Base-by-base conservation (phyloP, 2,888 invertebrate species). In the Eristalinus aeneus region DNA sequence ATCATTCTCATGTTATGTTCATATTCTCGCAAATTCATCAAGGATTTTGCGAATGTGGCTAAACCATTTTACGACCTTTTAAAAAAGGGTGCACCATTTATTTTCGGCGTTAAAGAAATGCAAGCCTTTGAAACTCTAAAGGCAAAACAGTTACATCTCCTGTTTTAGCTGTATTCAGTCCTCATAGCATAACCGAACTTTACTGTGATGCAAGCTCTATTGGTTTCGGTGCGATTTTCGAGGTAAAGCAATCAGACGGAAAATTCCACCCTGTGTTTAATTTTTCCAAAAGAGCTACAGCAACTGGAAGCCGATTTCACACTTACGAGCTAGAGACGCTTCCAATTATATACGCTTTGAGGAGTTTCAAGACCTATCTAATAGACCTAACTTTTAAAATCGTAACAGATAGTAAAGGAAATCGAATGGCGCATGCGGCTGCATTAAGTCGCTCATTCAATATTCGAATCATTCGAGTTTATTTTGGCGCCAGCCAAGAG, bases 111-210 rank as follows among this genome's bases (percentile, higher is more conserved):
- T 12, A 16, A 82, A 10, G 87, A 89, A 72, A 3, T 46, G 3
- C 31, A 88, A 16, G 68, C 89, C 60, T 90, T 90, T 79, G 87
- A 89, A 89, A 89, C 60, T n/a, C 54, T 67, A n/a, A 65, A 65
- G n/a, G n/a, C n/a, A n/a, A 65, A 16, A 10, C 9, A 65, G 53
- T 22, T 53, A 53, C 53, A 39, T 65, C 65, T 65, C 46, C 53
- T 9, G 65, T 46, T n/a, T 31, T 53, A 39, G 23, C 27, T 16
- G 2, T 31, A n/a, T 53, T 9, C 31, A 65, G 65, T 22, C 39
- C 64, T 16, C 64, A 46, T 63, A 12, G 53, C 72, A 4, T 34
- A 65, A 58, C 39, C 39, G n/a, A 31, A 77, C 27, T 81, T 36
- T 83, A 68, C 71, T 20, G 89, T 89, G 8, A 53, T 34, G 23